A percentile compares a stretch with the other conserved stretches of the same genome.
These are phyloP conservation scores for Epinotia bilunana DNA, from an alignment of 2,888 invertebrate species.

Conservation along the genomic window DNA sequence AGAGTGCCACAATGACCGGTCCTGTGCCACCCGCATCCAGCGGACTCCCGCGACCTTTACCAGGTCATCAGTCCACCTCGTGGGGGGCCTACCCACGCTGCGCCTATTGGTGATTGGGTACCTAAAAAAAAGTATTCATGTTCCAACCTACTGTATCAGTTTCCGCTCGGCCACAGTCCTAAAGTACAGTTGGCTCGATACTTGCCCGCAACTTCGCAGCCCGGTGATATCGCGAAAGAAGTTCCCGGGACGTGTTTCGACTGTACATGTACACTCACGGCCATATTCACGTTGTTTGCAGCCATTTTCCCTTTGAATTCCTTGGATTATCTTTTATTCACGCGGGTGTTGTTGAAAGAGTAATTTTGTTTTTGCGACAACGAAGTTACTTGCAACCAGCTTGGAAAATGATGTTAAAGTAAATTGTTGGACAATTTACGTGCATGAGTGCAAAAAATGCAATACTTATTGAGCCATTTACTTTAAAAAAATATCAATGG, in stretches of 20 bases:
- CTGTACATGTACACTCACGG: slow-evolving; percentile 52
- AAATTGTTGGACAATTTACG: neutral
- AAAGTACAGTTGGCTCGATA: slow-evolving; percentile 56
- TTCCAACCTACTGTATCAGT: slow-evolving; percentile 13
- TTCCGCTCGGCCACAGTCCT: slow-evolving; percentile 26
- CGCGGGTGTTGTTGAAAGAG: slow-evolving; percentile 28
- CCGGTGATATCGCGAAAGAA: slow-evolving; percentile 73
- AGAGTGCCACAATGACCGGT: too few relatives aligned
- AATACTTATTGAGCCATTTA: too few relatives aligned
- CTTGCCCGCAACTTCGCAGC: slow-evolving; percentile 66
- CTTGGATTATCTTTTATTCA: slow-evolving; percentile 40
- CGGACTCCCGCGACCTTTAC: too few relatives aligned
- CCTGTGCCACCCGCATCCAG: too few relatives aligned
- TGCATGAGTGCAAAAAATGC: too few relatives aligned
- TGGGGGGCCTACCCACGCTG: too few relatives aligned
- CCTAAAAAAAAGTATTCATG: neutral
- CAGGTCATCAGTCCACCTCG: too few relatives aligned
- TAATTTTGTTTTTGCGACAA: slow-evolving; percentile 29
- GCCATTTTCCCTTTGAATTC: slow-evolving; percentile 34
- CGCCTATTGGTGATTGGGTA: too few relatives aligned
- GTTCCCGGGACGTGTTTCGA: slow-evolving; percentile 72
- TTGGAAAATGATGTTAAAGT: neutral
- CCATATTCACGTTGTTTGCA: slow-evolving; percentile 42
- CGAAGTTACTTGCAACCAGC: neutral
- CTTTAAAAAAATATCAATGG: too few relatives aligned